Evolutionary conservation across 1,140 invertebrate species (phyloP), one percentile per base, ranked within the genome.

Genomic region (Pseudachorutes palmiensis): DNA sequence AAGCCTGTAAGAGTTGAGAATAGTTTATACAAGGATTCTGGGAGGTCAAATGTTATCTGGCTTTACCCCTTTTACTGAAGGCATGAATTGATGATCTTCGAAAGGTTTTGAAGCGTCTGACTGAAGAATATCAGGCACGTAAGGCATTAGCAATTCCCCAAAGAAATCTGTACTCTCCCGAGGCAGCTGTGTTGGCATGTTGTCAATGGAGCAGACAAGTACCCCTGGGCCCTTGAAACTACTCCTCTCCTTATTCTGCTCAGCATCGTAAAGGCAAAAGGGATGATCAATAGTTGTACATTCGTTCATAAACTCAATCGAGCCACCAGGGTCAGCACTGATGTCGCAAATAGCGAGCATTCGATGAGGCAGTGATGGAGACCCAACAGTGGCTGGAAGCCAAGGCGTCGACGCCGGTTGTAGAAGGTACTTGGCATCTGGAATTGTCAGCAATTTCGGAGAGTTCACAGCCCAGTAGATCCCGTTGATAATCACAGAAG

Each of bases 261-360:
- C 94, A 2, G 97, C 96, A 79, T 99, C 96, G 77, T 99, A 99
- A 0, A 99, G 82, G 78, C 92, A 97, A 79, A 99, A 99, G 0
- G 97, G 97, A 19, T 92, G 97, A 76, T 99, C 97, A 62, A 99
- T 99, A 0, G 96, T 99, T 0, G 97, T 99, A 75, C 96, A 99
- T 76, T 99, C 96, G 75, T 96, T 95, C 96, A 99, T 98, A 76
- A 99, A 99, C 80, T 99, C 97, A 66, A 99, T 98, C 26, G 94
- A 98, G 57, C 96, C 95, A 19, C 96, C 96, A 0, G 97, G 97
- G 81, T 99, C 97, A 1, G 97, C 97, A 1, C 92, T 96, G 74
- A 99, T 98, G 77, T 99, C 97, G 78, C 96, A 99, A 75, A 99
- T 95, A 3, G 87, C 90, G 66, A 93, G 78, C 86, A 91, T 89